A percentile compares a stretch with the other conserved stretches of the same genome.
These are phyloP conservation scores for Caerostris darwini DNA, from an alignment of 1,140 invertebrate species.

Conservation along the genomic window DNA sequence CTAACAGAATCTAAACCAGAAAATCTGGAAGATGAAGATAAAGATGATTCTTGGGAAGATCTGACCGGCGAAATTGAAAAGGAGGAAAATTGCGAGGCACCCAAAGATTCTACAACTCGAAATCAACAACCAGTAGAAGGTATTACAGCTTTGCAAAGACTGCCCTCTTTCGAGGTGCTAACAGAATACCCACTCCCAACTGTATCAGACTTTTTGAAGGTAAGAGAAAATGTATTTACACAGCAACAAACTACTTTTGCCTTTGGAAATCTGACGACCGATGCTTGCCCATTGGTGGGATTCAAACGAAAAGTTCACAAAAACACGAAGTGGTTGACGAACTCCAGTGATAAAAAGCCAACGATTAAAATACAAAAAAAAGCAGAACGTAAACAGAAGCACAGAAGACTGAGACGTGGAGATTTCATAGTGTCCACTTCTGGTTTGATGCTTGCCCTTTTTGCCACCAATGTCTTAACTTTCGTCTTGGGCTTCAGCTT, in stretches of 20 bases:
- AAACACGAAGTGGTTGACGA: not conserved
- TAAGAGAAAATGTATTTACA: not conserved
- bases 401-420: not conserved
- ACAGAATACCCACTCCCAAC: not conserved
- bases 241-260: conserved; percentile 19
- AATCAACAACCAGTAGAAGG: not conserved
- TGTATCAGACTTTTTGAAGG: not conserved
- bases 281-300: not conserved
- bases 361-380: not conserved
- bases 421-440: not conserved
- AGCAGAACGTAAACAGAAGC: not conserved
- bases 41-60: conserved; percentile 22
- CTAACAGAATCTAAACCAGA: not conserved
- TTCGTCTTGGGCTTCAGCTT: conserved; percentile 11
- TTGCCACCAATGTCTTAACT: conserved; percentile 5
- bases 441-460: not conserved
- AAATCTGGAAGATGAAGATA: not conserved
- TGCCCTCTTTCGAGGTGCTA: not conserved
- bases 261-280: not conserved
- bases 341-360: not conserved
- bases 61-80: not conserved
- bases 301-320: not conserved
- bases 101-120: not conserved
- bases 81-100: not conserved
- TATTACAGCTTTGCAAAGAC: not conserved